These are phyloP conservation scores for Linepithema humile DNA, from an alignment of 1,140 invertebrate species.

Conservation along the genomic window DNA sequence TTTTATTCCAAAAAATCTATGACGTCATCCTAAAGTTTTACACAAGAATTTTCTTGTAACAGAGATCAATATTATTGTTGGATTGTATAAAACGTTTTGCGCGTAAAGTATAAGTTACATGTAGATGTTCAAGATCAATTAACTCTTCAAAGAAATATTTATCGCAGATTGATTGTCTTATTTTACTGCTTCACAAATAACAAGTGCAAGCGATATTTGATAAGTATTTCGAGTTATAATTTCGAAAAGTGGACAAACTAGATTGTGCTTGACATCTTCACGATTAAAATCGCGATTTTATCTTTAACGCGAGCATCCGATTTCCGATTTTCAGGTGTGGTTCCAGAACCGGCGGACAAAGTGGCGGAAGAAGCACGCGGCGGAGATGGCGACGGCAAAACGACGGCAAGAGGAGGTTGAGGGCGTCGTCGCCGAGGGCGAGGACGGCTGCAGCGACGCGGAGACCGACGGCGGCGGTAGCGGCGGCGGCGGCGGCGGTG, in stretches of 20 bases:
- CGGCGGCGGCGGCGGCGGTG: slow-evolving; percentile 88
- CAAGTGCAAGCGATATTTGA: slow-evolving; percentile 14
- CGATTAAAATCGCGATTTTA: slow-evolving; percentile 10
- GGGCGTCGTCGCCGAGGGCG: slow-evolving; percentile 87
- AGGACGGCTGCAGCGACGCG: slow-evolving; percentile 89
- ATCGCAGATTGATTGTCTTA: too few species aligned
- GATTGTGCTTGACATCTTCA: background rate
- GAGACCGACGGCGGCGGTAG: slow-evolving; percentile 85
- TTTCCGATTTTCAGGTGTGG: slow-evolving; percentile 92
- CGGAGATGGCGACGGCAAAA: slow-evolving; percentile 99
- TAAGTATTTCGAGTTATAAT: background rate
- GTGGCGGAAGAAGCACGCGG: slow-evolving; percentile 99
- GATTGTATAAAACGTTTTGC: background rate
- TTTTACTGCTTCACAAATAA: background rate
- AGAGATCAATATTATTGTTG: background rate
- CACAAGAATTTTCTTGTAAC: background rate
- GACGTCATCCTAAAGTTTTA: background rate
- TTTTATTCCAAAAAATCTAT: background rate
- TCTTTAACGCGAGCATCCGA: background rate
- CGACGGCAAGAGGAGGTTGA: slow-evolving; percentile 97
- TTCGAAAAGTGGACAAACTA: background rate
- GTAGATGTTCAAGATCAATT: too few species aligned
- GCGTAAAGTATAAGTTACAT: too few species aligned
- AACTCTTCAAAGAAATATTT: background rate
- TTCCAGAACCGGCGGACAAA: slow-evolving; percentile 99